These are phyloP conservation scores for Chloroceryle aenea DNA, from an alignment of 2,113 vertebrate genomes.

Conservation along the genomic window DNA sequence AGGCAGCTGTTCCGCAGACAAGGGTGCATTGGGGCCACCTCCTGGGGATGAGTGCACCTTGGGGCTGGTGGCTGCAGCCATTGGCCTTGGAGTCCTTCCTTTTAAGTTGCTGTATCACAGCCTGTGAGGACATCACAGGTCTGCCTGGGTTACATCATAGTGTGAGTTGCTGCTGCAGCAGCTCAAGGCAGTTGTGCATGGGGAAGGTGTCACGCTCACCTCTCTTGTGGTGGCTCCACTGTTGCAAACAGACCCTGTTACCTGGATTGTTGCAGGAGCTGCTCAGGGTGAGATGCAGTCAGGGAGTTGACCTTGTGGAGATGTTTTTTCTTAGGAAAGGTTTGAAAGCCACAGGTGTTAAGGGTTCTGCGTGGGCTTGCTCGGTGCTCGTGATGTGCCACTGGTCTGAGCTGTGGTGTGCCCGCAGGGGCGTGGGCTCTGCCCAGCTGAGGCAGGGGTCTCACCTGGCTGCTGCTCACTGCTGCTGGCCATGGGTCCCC, in stretches of 20 bases:
- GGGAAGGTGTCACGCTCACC: fast-evolving
- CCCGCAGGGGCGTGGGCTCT: not conserved
- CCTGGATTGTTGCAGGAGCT: not conserved
- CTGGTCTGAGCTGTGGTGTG: not conserved
- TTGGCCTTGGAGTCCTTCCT: not conserved
- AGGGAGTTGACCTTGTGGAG: not conserved
- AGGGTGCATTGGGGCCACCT: fast-evolving
- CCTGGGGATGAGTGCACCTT: not conserved
- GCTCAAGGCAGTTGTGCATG: not conserved
- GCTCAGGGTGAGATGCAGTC: fast-evolving
- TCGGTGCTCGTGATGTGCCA: fast-evolving
- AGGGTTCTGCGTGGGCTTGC: not conserved
- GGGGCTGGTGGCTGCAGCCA: not conserved
- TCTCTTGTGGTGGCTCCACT: not conserved
- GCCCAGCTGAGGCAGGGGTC: too few species aligned
- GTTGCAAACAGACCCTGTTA: not conserved
- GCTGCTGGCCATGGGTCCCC: not conserved
- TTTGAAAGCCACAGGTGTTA: not conserved
- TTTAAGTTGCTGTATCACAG: not conserved
- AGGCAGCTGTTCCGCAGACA: not conserved
- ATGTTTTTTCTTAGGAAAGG: not conserved
- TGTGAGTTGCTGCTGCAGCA: not conserved
- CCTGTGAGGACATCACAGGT: fast-evolving
- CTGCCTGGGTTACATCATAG: not conserved
- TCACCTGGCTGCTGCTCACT: not conserved